Evolutionary conservation across 2,888 invertebrate species (phyloP), one percentile per base, ranked within the genome.

Genomic region (Trisateles emortualis): DNA sequence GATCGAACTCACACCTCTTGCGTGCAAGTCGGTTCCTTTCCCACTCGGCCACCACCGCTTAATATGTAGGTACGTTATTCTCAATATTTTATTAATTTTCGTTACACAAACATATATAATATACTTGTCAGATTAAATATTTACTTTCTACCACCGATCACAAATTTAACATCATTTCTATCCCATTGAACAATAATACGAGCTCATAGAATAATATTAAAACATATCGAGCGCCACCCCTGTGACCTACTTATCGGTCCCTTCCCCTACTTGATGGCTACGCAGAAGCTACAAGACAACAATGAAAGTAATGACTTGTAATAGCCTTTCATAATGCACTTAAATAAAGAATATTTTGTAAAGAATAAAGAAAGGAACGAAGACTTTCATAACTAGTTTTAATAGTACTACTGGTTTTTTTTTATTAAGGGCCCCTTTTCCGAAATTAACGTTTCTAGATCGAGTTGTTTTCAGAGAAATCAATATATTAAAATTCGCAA

Each of bases 261-360:
- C 33, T 6, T n/a, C 9, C 16, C 17, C 14, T 22, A n/a, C 13
- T 2, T 38, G 19, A 38, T 38, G 13, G n/a, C 13, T 36, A n/a
- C 19, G 13, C 14, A 16, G 19, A 19, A 26, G 33, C 26, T 47
- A 3, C 17, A 19, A 39, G 39, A 22, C 22, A 39, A 47, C 36
- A 52, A 52, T 42, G 32, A 38, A 52, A 24, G 13, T 47, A 52
- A 52, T 43, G 38, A 52, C 35, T 26, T 29, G 36, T 36, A 36
- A 49, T 36, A 33, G 41, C 17, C 35, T 6, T 13, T 29, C 13
- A 29, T 19, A 17, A 24, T 29, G 35, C 40, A 40, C 19, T 4
- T 13, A 11, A 22, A 22, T 19, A 22, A 39, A 17, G 9, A 36
- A n/a, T 33, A 33, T 33, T 32, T 32, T 32, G 16, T 35, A 9